Conservation (phyloP, 92 coral and sea anemone genomes). For the Phenganax marumi region DNA sequence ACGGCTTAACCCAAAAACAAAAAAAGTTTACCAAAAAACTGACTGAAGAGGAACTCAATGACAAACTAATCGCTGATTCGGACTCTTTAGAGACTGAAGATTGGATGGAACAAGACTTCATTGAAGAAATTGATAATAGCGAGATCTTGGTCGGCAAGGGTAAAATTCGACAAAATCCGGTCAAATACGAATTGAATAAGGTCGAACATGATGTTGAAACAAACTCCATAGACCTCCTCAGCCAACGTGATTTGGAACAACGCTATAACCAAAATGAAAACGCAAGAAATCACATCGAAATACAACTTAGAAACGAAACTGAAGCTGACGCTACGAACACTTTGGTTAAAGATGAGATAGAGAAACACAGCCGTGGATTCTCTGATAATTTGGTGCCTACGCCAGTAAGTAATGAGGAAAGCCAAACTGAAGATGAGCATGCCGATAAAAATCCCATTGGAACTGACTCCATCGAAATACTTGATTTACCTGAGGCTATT, state of each 20-base stretch:
- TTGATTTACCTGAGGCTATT: background rate
- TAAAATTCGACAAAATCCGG: background rate
- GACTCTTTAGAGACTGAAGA: background rate
- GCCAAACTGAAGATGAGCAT: background rate
- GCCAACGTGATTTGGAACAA: background rate
- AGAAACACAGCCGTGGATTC: background rate
- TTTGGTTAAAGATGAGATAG: background rate
- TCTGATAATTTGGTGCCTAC: background rate
- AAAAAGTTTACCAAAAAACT: background rate
- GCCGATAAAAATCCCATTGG: background rate
- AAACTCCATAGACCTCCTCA: background rate
- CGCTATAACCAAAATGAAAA: background rate
- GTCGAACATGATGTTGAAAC: background rate
- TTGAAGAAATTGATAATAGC: background rate
- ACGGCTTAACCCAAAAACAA: background rate
- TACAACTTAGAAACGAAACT: background rate
- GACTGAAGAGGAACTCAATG: background rate
- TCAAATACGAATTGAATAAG: background rate
- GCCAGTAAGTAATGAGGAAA: background rate
- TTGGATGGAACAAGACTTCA: background rate
- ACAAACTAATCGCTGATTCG: background rate
- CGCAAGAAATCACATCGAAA: background rate
- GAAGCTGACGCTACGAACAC: background rate
- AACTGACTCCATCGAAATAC: constrained; percentile 20
- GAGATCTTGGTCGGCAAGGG: background rate